Conservation (phyloP, 2,888 invertebrate genomes). For the Alentia gelatinosa region DNA sequence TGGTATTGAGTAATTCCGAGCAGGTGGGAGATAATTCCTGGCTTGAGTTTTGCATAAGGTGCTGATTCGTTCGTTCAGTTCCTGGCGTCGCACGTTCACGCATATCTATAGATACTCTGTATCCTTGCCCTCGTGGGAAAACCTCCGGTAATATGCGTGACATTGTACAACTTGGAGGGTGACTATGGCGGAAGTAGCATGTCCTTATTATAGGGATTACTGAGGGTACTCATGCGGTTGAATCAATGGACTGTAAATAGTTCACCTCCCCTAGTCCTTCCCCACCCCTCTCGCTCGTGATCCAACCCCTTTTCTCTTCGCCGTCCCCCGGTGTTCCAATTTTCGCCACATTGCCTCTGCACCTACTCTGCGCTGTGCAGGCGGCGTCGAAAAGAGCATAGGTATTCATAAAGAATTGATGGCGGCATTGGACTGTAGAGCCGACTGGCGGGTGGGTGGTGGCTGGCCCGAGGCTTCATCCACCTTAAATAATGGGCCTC, state of each 20-base stretch:
- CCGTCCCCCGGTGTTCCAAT: conserved; percentile 4
- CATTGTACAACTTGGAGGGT: not conserved
- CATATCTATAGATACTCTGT: not conserved
- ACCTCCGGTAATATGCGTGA: not conserved
- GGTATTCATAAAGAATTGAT: conserved; percentile 45
- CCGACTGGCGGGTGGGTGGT: not conserved
- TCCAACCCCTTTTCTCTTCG: not conserved
- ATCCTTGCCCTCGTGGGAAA: not conserved
- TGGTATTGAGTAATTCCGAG: too few relatives aligned
- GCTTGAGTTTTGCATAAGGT: too few relatives aligned
- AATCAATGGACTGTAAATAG: not conserved
- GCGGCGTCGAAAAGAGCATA: conserved; percentile 28
- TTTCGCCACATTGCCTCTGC: conserved; percentile 12
- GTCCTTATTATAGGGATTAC: not conserved
- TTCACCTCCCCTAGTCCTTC: not conserved
- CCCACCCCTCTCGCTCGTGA: not conserved
- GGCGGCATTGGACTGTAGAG: conserved; percentile 15
- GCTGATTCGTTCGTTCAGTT: not conserved
- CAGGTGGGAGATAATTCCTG: too few relatives aligned
- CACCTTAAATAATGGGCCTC: conserved; percentile 24
- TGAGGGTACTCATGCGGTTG: not conserved
- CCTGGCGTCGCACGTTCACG: not conserved
- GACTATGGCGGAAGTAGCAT: not conserved
- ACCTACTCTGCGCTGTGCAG: not conserved
- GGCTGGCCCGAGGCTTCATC: not conserved